Conservation (phyloP, 2,888 invertebrate species). For the Polia nebulosa region DNA sequence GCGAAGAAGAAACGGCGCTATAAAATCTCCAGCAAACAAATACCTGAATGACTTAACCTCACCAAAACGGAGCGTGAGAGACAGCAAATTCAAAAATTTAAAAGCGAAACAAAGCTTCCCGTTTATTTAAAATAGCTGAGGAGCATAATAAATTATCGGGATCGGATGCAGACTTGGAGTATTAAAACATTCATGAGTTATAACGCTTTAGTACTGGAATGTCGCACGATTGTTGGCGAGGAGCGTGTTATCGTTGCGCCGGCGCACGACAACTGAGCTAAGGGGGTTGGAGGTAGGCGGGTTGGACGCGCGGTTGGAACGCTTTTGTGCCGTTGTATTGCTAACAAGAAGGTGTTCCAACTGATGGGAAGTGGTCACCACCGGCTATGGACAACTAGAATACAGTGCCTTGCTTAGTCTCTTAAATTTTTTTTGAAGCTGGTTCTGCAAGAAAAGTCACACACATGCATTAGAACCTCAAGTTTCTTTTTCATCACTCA, state of each 20-base stretch:
- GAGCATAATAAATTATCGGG: constrained; percentile 67
- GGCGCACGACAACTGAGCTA: constrained; percentile 68
- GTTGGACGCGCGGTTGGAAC: constrained; percentile 36
- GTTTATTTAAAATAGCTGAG: constrained; percentile 66
- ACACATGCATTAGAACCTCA: too few species aligned
- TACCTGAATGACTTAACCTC: constrained; percentile 9
- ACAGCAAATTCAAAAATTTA: constrained; percentile 43
- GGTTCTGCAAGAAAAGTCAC: too few species aligned
- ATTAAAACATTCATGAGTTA: constrained; percentile 79
- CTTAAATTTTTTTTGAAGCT: too few species aligned
- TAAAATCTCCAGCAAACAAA: neutral
- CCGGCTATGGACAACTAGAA: too few species aligned
- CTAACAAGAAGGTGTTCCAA: neutral
- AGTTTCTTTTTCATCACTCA: too few species aligned
- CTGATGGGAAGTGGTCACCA: neutral
- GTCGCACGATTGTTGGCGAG: constrained; percentile 72
- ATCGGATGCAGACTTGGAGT: constrained; percentile 66
- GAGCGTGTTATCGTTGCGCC: constrained; percentile 68
- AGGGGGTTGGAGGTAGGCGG: constrained; percentile 30
- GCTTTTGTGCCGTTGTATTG: neutral
- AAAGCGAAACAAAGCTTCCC: constrained; percentile 65
- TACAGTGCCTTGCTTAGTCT: too few species aligned
- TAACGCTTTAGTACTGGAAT: constrained; percentile 70
- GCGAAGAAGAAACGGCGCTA: neutral
- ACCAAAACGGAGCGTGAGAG: constrained; percentile 40